phyloP scores from a whole-genome alignment of 37 sponge, comb jelly and placozoan genomes.

The Theonella swinhoei region DNA sequence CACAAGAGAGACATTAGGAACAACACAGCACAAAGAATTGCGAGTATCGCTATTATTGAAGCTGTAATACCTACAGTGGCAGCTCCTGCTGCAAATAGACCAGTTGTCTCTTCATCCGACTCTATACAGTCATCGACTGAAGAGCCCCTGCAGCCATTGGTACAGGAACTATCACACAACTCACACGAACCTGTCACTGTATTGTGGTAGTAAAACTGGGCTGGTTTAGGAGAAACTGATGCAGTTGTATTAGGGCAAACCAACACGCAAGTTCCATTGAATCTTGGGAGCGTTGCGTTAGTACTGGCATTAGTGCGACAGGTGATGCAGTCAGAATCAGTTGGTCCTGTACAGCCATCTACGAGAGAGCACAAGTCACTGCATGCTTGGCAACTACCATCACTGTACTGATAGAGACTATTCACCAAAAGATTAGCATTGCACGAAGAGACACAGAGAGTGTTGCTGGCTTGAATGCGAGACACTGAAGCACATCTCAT shows the following conservation, averaged over 20 bases:
- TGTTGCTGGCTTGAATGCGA: constrained; percentile 4
- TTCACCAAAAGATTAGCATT: neutral
- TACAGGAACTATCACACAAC: constrained; percentile 55
- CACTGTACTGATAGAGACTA: constrained; percentile 18
- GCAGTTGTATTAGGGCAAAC: constrained; percentile 15
- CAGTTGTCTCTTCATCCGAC: neutral
- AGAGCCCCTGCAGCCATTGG: constrained; percentile 61
- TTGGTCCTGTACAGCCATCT: constrained; percentile 65
- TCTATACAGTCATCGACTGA: constrained; percentile 29
- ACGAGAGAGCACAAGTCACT: constrained; percentile 28
- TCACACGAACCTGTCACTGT: constrained; percentile 27
- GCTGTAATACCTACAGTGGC: constrained; percentile 55
- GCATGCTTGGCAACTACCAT: constrained; percentile 55
- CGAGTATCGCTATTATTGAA: constrained; percentile 35
- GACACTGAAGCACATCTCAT: constrained; percentile 17
- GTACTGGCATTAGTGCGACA: constrained; percentile 12
- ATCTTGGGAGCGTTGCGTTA: neutral
- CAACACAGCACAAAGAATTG: constrained; percentile 31
- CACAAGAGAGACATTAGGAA: too few species aligned
- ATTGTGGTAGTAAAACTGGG: constrained; percentile 19
- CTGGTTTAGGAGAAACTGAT: constrained; percentile 5
- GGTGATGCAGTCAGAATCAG: constrained; percentile 51
- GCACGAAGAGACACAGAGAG: constrained; percentile 45
- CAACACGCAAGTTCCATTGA: constrained; percentile 37
- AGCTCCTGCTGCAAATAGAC: constrained; percentile 60